Conservation (phyloP, 2,888 invertebrate species). For the Danaus chrysippus region DNA sequence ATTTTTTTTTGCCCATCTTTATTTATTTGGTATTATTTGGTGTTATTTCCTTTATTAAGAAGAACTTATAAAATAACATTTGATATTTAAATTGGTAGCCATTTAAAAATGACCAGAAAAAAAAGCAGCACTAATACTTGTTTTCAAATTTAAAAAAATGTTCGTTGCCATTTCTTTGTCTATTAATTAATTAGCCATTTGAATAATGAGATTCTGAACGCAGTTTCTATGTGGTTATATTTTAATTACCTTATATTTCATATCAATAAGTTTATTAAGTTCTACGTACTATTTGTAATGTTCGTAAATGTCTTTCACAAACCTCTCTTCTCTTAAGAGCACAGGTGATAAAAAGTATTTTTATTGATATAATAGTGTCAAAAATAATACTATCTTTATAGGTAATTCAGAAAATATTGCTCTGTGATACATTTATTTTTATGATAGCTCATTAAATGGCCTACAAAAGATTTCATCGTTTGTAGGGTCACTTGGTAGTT, state of each 20-base stretch:
- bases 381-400: slow-evolving; percentile 3
- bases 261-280: no score
- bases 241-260: no score
- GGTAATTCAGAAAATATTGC: slow-evolving; percentile 1
- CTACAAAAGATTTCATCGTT: slow-evolving; percentile 6
- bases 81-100: no score
- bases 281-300: not conserved
- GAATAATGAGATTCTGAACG: no score
- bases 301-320: not conserved
- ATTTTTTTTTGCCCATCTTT: not conserved
- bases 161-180: no score
- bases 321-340: not conserved
- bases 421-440: slow-evolving; percentile 7
- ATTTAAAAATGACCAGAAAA: no score
- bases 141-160: no score
- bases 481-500: slow-evolving; percentile 1
- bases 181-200: no score
- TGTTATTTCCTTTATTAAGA: not conserved
- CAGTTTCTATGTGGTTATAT: no score
- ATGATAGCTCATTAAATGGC: slow-evolving; percentile 4
- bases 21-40: not conserved
- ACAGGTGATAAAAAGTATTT: not conserved
- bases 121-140: no score
- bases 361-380: not conserved
- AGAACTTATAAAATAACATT: no score